These are phyloP conservation scores for Cryptocephalus primarius DNA, from an alignment of 2,888 invertebrate genomes.

Conservation along the genomic window DNA sequence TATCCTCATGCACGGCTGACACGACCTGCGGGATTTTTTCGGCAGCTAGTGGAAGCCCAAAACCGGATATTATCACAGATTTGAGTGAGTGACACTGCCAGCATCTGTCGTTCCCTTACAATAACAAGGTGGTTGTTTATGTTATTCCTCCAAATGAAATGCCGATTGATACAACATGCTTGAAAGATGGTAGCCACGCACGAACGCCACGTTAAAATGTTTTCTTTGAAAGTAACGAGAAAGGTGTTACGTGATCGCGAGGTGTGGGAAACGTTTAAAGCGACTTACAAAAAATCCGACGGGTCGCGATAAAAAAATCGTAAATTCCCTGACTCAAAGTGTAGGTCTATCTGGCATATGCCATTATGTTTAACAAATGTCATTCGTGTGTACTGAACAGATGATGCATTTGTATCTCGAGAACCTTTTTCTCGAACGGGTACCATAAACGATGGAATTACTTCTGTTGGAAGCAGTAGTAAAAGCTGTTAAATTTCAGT, in stretches of 20 bases:
- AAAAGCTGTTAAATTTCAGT: too few relatives aligned
- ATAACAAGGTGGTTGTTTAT: constrained; percentile 18
- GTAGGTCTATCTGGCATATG: too few relatives aligned
- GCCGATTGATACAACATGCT: constrained; percentile 3
- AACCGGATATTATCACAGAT: constrained; percentile 6
- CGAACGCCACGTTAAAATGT: constrained; percentile 5
- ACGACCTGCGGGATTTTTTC: too few relatives aligned
- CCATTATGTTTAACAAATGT: too few relatives aligned
- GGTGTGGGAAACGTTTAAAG: constrained; percentile 3
- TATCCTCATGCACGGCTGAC: too few relatives aligned
- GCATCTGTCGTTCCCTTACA: constrained; percentile 15
- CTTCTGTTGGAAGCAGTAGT: too few relatives aligned
- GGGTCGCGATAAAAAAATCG: too few relatives aligned
- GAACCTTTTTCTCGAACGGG: too few relatives aligned
- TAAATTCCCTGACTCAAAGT: too few relatives aligned
- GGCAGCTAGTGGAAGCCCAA: constrained; percentile 2
- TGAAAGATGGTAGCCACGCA: constrained; percentile 1
- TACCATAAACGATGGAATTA: too few relatives aligned
- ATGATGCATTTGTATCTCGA: too few relatives aligned
- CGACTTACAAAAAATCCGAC: neutral
- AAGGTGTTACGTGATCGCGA: neutral
- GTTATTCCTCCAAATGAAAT: constrained; percentile 10
- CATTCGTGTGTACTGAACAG: too few relatives aligned
- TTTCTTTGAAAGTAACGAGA: constrained; percentile 5
- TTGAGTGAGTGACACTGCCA: constrained; percentile 7